Conservation (phyloP, 2,797 vertebrate species). For the Rhadinocentrus ornatus region DNA sequence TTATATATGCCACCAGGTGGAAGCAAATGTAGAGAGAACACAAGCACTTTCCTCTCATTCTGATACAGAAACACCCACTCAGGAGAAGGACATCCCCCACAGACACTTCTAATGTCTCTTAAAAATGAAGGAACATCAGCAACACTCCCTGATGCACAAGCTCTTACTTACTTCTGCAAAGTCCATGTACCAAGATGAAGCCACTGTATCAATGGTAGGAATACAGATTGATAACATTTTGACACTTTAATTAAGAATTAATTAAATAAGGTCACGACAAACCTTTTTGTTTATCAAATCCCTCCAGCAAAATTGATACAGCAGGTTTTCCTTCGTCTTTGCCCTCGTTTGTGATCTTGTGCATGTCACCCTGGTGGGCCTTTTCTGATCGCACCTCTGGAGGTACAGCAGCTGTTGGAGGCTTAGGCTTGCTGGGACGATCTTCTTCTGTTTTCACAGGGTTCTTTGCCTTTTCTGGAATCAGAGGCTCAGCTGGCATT, state of each 20-base stretch:
- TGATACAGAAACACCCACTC: constrained; percentile 23
- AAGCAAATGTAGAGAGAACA: constrained; percentile 57
- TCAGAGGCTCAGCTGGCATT: constrained; percentile 59
- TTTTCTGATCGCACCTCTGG: constrained; percentile 78
- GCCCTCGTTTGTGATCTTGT: constrained; percentile 70
- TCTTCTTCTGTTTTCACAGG: constrained; percentile 74
- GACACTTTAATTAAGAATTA: background rate
- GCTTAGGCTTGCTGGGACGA: constrained; percentile 74
- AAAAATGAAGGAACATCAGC: constrained; percentile 19
- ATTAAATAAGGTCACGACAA: constrained; percentile 50
- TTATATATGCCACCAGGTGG: constrained; percentile 71
- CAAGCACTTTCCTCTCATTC: constrained; percentile 26
- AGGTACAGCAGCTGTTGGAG: constrained; percentile 77
- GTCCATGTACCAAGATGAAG: constrained; percentile 27
- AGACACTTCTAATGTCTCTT: constrained; percentile 1
- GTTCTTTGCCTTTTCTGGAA: constrained; percentile 68
- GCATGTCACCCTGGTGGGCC: constrained; percentile 71
- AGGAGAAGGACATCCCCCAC: constrained; percentile 31
- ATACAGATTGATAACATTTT: constrained; percentile 5
- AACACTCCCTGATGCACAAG: constrained; percentile 44
- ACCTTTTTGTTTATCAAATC: constrained; percentile 94
- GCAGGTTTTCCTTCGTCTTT: constrained; percentile 68
- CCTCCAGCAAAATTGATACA: constrained; percentile 69
- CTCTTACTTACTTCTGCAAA: constrained; percentile 40
- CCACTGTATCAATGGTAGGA: constrained; percentile 32